Conservation (phyloP, 2,113 vertebrate species). For the Quiscalus mexicanus region DNA sequence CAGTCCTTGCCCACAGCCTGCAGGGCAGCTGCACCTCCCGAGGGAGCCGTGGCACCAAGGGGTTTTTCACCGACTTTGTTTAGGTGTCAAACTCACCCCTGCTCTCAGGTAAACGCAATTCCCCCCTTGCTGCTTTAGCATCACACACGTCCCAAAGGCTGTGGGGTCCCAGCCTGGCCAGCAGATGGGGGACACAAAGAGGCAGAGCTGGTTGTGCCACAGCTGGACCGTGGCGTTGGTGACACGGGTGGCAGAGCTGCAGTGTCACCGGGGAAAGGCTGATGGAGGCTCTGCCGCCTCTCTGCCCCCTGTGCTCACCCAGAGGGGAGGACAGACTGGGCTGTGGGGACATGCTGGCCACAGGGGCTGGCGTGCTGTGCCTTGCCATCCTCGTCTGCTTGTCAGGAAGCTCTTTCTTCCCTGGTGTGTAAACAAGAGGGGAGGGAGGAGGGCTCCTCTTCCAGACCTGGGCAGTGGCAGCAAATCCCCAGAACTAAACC, state of each 20-base stretch:
- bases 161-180: neutral
- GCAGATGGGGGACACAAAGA: neutral
- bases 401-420: neutral
- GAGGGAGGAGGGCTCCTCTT: neutral
- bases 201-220: neutral
- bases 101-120: neutral
- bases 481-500: neutral
- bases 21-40: neutral
- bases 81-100: neutral
- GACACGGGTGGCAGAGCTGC: accelerated
- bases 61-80: neutral
- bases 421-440: neutral
- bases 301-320: neutral
- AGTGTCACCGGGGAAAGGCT: neutral
- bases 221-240: accelerated
- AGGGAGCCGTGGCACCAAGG: neutral
- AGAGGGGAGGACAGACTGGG: neutral
- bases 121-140: neutral
- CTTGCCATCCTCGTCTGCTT: neutral
- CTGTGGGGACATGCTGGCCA: neutral
- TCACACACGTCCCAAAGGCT: accelerated
- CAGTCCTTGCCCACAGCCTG: neutral
- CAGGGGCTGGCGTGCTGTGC: neutral
- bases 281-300: neutral
- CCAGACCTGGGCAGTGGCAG: neutral